Evolutionary conservation across 1,140 invertebrate genomes (phyloP), one percentile per base, ranked within the genome.

Genomic region (Papilio polytes): DNA sequence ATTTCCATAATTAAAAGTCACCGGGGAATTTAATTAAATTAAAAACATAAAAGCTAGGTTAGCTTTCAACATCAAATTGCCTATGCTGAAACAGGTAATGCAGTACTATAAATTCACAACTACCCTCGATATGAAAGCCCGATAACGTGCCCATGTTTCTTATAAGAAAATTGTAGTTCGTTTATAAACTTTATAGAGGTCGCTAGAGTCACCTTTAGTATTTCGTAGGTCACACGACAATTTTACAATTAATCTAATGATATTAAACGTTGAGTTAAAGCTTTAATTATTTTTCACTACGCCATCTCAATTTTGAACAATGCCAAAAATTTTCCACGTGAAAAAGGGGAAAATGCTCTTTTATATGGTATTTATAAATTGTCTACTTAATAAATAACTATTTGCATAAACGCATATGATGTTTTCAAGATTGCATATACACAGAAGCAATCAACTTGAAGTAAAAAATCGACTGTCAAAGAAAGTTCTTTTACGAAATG

Each of bases 71-170:
- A 15, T 4, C 12, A 15, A 70, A 70, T 70, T 70, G 26, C 22
- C 63, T 36, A 26, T 36, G 63, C 63, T 70, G 36, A 70, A 70
- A 66, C 63, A 15, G 56, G n/a, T 59, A 63, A 70, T 70, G 63
- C 63, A 70, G 63, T 18, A 31, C 63, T 70, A 70, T 70, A 70
- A 70, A 70, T 70, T 70, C 6, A 70, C 63, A 13, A 31, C 3
- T 70, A 70, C 22, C 13, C 36, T 31, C 3, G 22, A 70, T 6
- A 70, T 70, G 26, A 70, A 66, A 70, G 26, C 10, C 22, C 13
- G 63, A 36, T 70, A 70, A 31, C 22, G 13, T 70, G 26, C 13
- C 63, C 63, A 36, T 63, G 8, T 6, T 70, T 70, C 63, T 70
- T 70, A 1, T 36, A 36, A 36, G 26, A 70, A 70, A 70, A 70